phyloP scores from a whole-genome alignment of 2,888 invertebrate species.

The Nasonovia ribisnigri region DNA sequence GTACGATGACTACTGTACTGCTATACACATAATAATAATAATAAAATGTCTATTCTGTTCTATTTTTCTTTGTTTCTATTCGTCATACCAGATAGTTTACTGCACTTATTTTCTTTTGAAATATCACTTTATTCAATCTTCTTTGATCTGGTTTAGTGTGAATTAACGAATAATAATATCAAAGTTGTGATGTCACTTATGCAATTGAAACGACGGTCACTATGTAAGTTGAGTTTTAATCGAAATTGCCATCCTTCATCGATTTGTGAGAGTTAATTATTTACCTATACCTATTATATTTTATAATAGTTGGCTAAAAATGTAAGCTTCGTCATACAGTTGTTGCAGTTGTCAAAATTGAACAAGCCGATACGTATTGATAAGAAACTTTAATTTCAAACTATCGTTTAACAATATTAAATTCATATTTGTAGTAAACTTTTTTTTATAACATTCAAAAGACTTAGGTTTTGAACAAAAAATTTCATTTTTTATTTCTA shows the following conservation, averaged over 20 bases:
- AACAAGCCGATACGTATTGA: background rate
- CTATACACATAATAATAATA: background rate
- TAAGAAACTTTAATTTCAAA: background rate
- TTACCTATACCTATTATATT: background rate
- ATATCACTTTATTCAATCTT: background rate
- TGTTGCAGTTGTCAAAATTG: background rate
- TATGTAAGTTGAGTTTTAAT: background rate
- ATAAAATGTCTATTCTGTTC: background rate
- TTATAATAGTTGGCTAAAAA: background rate
- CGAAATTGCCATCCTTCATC: background rate
- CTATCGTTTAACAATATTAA: background rate
- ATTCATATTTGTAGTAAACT: background rate
- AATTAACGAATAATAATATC: background rate
- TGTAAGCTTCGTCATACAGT: background rate
- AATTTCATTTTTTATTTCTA: background rate
- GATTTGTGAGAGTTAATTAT: background rate
- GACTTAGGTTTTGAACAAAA: background rate
- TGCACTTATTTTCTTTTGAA: background rate
- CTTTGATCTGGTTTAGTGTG: conserved; percentile 23
- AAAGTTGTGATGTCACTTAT: conserved; percentile 15
- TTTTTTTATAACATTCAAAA: background rate
- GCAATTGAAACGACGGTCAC: background rate
- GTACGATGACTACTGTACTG: background rate
- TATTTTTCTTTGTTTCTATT: conserved; percentile 26
- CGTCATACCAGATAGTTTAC: background rate